Evolutionary conservation across 1,140 invertebrate genomes (phyloP), one percentile per base, ranked within the genome.

Genomic region (Psix sp.): DNA sequence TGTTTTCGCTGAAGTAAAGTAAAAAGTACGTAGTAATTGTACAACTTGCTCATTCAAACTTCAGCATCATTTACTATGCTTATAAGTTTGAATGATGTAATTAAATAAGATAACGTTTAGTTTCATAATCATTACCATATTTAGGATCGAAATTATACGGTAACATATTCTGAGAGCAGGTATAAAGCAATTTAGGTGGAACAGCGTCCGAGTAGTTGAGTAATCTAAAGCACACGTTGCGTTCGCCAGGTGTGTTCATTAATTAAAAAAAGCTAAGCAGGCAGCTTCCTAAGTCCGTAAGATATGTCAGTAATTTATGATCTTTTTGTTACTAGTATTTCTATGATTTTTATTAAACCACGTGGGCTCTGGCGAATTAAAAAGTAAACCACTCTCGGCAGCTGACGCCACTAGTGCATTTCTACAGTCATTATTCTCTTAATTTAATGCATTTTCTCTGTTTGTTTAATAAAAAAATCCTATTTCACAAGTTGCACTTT

Each of bases 311-410:
- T 70, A 38, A 73, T 59, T 51, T 59, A 21, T 60, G 39, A 39
- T 13, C 18, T 75, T 73, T 73, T 66, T 59, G 48, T 70, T 56
- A 26, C 43, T 74, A 71, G 74, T 82, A 78, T 81, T 73, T 66
- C 75, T 75, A 77, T 74, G 79, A 78, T 66, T 80, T 84, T 84
- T 83, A 84, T 84, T 84, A 84, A 81, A 83, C 75, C 67, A 77
- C 79, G 70, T 73, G 74, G 67, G 67, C 51, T 33, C 31, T 38
- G 5, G 65, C 49, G 77, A 82, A 84, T 84, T 84, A 83, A 84
- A 85, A 82, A 83, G 79, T 81, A 81, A 86, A 86, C 78, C 81
- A 78, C 52, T 60, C 56, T 17, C 57, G 52, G 51, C 74, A 74
- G 62, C 59, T 52, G 29, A 36, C 36, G 43, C 62, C 6, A 46